Conservation (phyloP, 1,140 invertebrate genomes). For the Pomacea maculata region DNA sequence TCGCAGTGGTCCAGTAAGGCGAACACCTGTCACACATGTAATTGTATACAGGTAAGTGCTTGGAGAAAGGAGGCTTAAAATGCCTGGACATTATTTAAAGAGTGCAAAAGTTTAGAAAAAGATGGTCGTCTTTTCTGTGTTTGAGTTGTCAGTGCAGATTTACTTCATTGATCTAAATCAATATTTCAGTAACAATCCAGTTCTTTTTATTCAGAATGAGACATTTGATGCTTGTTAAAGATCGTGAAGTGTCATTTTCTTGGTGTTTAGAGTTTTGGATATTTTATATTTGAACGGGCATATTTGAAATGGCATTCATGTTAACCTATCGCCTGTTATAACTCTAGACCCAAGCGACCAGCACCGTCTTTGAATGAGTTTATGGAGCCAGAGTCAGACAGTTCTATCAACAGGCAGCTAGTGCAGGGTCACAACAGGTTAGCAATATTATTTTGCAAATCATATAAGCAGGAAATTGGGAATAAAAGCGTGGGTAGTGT, state of each 20-base stretch:
- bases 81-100: neutral
- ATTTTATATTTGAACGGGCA: no score
- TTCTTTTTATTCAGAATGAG: no score
- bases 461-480: neutral
- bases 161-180: no score
- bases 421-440: slow-evolving; percentile 60
- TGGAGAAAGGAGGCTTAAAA: neutral
- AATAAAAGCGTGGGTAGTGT: neutral
- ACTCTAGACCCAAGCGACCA: slow-evolving; percentile 55
- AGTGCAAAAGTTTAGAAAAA: neutral
- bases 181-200: no score
- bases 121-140: neutral
- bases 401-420: slow-evolving; percentile 46
- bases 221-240: no score
- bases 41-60: slow-evolving; percentile 77
- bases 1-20: slow-evolving; percentile 82
- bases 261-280: no score
- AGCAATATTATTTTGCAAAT: slow-evolving; percentile 2
- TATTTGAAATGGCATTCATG: no score
- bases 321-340: neutral
- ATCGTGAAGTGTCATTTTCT: no score
- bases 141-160: neutral
- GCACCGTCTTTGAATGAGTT: slow-evolving; percentile 50
- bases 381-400: slow-evolving; percentile 54
- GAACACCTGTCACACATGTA: slow-evolving; percentile 87